Conservation (phyloP, 2,113 vertebrate genomes). For the Labeo catla region DNA sequence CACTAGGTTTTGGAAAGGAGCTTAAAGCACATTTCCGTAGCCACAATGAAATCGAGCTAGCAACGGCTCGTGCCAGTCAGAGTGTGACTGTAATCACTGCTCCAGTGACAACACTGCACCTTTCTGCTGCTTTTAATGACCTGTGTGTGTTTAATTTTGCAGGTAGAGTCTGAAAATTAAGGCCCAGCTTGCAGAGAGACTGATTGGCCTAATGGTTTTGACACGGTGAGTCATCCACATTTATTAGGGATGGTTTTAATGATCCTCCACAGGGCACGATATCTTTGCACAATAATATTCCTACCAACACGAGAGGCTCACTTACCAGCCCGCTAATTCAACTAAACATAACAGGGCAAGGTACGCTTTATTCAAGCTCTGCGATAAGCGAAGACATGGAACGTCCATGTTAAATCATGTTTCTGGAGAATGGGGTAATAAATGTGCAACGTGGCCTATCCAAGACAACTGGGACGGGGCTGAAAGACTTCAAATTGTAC, state of each 20-base stretch:
- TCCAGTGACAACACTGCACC: background rate
- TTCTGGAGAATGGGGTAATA: constrained; percentile 29
- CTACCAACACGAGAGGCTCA: constrained; percentile 14
- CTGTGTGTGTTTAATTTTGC: constrained; percentile 7
- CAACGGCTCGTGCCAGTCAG: background rate
- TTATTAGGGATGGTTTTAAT: constrained; percentile 44
- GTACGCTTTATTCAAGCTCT: background rate
- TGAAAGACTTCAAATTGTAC: constrained; percentile 24
- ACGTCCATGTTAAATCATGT: constrained; percentile 36
- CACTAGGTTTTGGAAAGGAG: background rate
- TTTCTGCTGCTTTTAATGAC: constrained; percentile 13
- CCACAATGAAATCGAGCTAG: background rate
- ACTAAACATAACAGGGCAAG: constrained; percentile 43
- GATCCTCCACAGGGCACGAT: constrained; percentile 42
- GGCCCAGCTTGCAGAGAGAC: background rate
- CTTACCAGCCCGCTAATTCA: constrained; percentile 48
- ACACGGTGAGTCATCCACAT: constrained; percentile 36
- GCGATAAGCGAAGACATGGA: background rate
- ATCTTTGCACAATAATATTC: constrained; percentile 33
- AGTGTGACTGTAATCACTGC: background rate
- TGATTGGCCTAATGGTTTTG: constrained; percentile 45
- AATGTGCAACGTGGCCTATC: constrained; percentile 26
- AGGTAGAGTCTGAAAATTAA: constrained; percentile 5
- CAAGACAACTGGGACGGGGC: constrained; percentile 12
- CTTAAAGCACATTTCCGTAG: background rate